Evolutionary conservation across 2,797 vertebrate species (phyloP).

Genomic region (Taenioides sp.): DNA sequence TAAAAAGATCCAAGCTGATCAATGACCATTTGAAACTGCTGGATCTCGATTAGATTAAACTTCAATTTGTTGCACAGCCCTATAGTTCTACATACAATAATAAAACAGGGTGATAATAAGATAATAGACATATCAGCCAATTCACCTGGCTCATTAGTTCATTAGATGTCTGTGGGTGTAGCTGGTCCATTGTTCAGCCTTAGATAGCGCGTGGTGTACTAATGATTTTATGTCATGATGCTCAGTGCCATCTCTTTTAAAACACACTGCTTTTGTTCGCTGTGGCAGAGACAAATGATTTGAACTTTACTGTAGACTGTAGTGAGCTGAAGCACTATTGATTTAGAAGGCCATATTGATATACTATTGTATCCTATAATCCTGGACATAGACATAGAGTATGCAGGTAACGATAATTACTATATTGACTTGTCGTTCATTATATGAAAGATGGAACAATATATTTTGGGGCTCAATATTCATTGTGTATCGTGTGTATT

Average conservation of each 20-base stretch:
- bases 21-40: background rate
- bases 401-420: too few relatives aligned
- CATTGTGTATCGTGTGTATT: too few relatives aligned
- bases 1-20: background rate
- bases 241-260: conserved; percentile 9
- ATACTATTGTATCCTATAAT: background rate
- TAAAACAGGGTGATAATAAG: background rate
- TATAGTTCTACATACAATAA: background rate
- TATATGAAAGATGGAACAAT: too few relatives aligned
- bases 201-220: background rate
- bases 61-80: background rate
- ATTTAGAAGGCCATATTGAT: background rate
- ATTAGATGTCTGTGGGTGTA: conserved; percentile 2
- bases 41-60: background rate
- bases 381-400: background rate
- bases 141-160: conserved; percentile 4
- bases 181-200: conserved; percentile 1
- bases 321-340: background rate
- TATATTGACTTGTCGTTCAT: too few relatives aligned
- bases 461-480: too few relatives aligned
- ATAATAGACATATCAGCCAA: background rate
- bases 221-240: conserved; percentile 17
- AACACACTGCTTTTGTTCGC: background rate
- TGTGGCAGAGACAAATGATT: background rate
- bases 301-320: conserved; percentile 8